Percentiles rank a stretch among this genome's conserved stretches.
These are phyloP conservation scores for Episyrphus balteatus DNA, from an alignment of 1,140 invertebrate species.

Conservation along the genomic window DNA sequence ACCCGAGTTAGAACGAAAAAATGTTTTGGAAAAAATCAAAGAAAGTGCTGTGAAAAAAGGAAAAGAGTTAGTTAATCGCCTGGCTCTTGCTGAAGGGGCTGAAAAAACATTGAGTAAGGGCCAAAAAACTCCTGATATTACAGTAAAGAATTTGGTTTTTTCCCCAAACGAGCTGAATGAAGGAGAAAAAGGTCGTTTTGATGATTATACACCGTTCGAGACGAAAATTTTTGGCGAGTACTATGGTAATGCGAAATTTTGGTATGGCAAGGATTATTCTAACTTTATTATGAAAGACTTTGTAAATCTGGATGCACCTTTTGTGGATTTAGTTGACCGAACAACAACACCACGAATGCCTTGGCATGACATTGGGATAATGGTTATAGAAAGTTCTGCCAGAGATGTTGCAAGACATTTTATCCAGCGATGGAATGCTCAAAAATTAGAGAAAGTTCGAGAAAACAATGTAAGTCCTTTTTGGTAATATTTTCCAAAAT, in stretches of 20 bases:
- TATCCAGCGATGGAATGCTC: constrained; percentile 95
- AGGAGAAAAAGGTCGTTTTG: constrained; percentile 18
- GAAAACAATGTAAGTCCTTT: constrained; percentile 13
- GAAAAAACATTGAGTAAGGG: constrained; percentile 2
- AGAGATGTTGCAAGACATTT: constrained; percentile 92
- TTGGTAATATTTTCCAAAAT: too few relatives aligned
- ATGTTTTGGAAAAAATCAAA: constrained; percentile 53
- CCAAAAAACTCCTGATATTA: constrained; percentile 1
- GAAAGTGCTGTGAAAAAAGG: constrained; percentile 46
- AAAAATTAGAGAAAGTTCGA: constrained; percentile 65
- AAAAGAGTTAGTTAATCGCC: constrained; percentile 52
- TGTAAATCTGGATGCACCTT: constrained; percentile 79
- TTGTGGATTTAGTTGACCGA: constrained; percentile 77
- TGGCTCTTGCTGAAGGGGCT: constrained; percentile 48
- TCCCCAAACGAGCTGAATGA: constrained; percentile 38
- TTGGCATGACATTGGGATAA: constrained; percentile 92
- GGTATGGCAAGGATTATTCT: constrained; percentile 96
- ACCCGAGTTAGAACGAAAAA: constrained; percentile 53
- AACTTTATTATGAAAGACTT: constrained; percentile 99
- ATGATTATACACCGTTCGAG: constrained; percentile 10
- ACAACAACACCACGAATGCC: constrained; percentile 88
- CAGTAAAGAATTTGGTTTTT: constrained; percentile 37
- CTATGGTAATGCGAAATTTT: constrained; percentile 69
- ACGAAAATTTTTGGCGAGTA: constrained; percentile 29
- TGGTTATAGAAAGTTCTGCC: constrained; percentile 74